Evolutionary conservation across 2,797 vertebrate species (phyloP).

Genomic region (Calcarius lapponicus): DNA sequence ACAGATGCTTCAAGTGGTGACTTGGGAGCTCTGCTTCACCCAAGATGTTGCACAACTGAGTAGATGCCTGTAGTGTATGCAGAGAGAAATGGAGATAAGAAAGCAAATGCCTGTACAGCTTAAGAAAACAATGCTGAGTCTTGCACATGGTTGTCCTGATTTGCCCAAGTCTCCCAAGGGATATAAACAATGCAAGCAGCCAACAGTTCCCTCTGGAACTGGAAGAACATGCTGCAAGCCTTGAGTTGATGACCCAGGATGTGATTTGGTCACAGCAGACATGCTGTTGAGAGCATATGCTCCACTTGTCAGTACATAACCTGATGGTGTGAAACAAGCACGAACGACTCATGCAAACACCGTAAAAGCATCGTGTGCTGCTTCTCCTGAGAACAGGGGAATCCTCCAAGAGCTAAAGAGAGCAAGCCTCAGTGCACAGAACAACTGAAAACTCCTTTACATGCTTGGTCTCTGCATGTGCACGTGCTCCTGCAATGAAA

Average conservation of each 20-base stretch:
- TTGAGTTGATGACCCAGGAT: constrained; percentile 12
- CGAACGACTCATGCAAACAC: constrained; percentile 6
- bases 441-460: neutral
- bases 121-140: neutral
- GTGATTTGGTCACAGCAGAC: constrained; percentile 26
- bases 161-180: constrained; percentile 10
- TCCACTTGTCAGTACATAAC: constrained; percentile 33
- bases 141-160: neutral
- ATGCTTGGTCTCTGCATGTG: neutral
- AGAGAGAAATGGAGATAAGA: neutral
- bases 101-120: neutral
- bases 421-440: neutral
- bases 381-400: constrained; percentile 19
- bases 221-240: neutral
- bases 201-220: constrained; percentile 3
- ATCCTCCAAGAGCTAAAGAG: neutral
- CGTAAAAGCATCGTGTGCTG: neutral
- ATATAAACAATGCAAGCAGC: neutral
- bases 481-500: neutral
- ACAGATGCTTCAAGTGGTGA: neutral
- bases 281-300: constrained; percentile 21
- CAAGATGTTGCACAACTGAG: neutral
- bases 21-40: neutral
- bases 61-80: neutral
- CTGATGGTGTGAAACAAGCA: constrained; percentile 29